Conservation (phyloP, 2,888 invertebrate species). For the Microplitis deprimator region DNA sequence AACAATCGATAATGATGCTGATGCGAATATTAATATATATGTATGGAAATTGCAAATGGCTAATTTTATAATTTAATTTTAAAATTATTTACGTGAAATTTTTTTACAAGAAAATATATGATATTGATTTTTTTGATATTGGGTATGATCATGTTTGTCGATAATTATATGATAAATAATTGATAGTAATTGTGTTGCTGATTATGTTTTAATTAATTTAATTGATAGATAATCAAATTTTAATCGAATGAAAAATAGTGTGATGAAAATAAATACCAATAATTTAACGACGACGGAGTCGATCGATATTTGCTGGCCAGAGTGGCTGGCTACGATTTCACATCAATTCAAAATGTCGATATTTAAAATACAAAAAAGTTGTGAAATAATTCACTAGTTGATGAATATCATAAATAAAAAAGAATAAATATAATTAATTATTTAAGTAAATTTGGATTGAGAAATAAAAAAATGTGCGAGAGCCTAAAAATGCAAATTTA, state of each 20-base stretch:
- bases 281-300: not conserved
- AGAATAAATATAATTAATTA: not conserved
- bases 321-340: not conserved
- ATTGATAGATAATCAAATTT: not conserved
- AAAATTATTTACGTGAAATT: not conserved
- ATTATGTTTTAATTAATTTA: not conserved
- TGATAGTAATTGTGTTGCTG: not conserved
- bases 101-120: not conserved
- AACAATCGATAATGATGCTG: not conserved
- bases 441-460: not conserved
- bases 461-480: slow-evolving; percentile 1
- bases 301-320: slow-evolving; percentile 22
- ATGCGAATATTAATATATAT: not conserved
- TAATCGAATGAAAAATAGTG: not conserved
- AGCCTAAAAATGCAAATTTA: slow-evolving; percentile 1
- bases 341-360: slow-evolving; percentile 9
- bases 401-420: not conserved
- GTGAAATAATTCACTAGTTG: not conserved
- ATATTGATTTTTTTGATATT: not conserved
- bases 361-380: not conserved
- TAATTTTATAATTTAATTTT: not conserved
- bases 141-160: not conserved
- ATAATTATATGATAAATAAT: not conserved
- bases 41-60: not conserved
- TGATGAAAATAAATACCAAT: slow-evolving; percentile 8